phyloP scores from a whole-genome alignment of 2,888 invertebrate genomes.

The Plagodis pulveraria region DNA sequence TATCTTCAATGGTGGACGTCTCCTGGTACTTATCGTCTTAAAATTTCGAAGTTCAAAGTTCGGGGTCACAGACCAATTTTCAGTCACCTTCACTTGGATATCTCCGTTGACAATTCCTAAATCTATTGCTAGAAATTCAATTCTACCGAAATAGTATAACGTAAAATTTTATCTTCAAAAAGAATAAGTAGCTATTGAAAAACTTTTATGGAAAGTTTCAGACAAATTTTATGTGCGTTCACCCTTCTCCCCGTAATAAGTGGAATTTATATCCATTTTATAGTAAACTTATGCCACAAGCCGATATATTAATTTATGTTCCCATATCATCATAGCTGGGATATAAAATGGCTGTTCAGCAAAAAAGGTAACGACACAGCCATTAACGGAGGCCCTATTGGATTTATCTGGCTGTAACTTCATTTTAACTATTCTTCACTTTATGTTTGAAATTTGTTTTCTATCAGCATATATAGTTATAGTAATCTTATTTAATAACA shows the following conservation, averaged over 20 bases:
- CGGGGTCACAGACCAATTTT: too few species aligned
- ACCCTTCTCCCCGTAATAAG: constrained; percentile 25
- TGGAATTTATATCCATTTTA: constrained; percentile 38
- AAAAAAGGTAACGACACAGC: constrained; percentile 39
- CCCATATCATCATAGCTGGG: constrained; percentile 44
- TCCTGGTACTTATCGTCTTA: too few species aligned
- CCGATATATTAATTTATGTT: constrained; percentile 42
- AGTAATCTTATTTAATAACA: too few species aligned
- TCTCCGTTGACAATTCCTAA: constrained; percentile 11
- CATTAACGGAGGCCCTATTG: constrained; percentile 35
- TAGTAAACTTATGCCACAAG: constrained; percentile 36
- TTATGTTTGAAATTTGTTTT: not conserved
- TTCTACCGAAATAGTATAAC: constrained; percentile 19
- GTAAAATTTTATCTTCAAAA: constrained; percentile 29
- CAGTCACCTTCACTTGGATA: constrained; percentile 1
- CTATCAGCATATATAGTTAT: not conserved
- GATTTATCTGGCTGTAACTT: constrained; percentile 20
- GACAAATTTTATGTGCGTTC: constrained; percentile 32
- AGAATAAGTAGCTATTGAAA: constrained; percentile 21
- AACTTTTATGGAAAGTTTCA: constrained; percentile 32
- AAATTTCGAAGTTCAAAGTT: too few species aligned
- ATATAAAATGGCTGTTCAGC: constrained; percentile 48
- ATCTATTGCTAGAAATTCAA: constrained; percentile 22
- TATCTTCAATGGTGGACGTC: too few species aligned
- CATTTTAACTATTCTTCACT: constrained; percentile 21